Base-by-base conservation (phyloP, 2,888 invertebrate genomes). In the Patella caerulea region DNA sequence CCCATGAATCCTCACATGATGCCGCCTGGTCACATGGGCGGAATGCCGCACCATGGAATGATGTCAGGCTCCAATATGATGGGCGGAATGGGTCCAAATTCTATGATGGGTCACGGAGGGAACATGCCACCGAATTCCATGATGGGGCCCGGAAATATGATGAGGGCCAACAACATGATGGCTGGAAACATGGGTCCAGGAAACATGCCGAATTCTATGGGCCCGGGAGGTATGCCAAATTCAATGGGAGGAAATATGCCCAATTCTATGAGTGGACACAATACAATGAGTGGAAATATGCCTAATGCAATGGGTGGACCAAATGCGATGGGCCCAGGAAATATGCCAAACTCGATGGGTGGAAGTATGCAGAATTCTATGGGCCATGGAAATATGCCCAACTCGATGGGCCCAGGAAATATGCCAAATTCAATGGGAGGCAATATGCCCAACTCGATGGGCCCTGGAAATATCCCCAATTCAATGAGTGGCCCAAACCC, bases 1-100 rank as follows among this genome's bases (percentile, higher is more conserved):
- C 85, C 83, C 74, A 86, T 91, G 92, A 84, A 91, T 92, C 86
- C 53, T 93, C 93, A 84, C 54, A 86, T 77, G 77, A 73, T 65
- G 65, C 19, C 19, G 11, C 65, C 65, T 11, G 65, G 65, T 24
- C 65, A 65, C 65, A 81, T 77, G 79, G 73, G 74, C 72, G 83
- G 78, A 17, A 83, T 83, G 84, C 77, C 82, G 24, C 83, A 83
- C 79, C 83, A 80, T 76, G 87, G 85, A 83, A 83, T 83, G 73
- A 82, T 82, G 79, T 78, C 81, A 53, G 80, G 82, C 14, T 78
- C 78, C 76, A 84, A 82, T 74, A 85, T 83, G 83, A 79, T 73
- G 78, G 74, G 81, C 52, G 79, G 82, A 56, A 79, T 78, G 72
- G 79, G 78, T 79, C 79, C 79, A 3, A 79, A 78, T 56, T 74